Conservation (phyloP, 2,113 vertebrate genomes). For the Spheniscus mendiculus region DNA sequence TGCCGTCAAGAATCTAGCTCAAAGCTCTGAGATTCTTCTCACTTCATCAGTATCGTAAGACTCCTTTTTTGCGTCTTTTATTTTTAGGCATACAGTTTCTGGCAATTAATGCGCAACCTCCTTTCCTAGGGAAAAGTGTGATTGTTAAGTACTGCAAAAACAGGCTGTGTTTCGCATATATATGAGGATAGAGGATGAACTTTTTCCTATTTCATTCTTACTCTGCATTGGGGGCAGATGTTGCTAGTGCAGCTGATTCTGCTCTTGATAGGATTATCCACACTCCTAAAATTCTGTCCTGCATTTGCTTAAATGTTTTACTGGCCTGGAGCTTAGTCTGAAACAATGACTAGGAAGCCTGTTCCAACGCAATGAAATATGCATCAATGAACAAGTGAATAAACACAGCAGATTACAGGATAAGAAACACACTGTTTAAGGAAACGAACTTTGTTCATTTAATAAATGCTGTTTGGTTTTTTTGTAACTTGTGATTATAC, state of each 20-base stretch:
- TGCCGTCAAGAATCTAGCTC: slow-evolving; percentile 61
- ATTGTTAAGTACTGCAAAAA: slow-evolving; percentile 15
- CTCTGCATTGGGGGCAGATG: neutral
- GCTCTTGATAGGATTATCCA: neutral
- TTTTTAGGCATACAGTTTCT: slow-evolving; percentile 49
- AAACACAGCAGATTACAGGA: neutral
- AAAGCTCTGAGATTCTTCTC: slow-evolving; percentile 62
- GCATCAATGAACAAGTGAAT: slow-evolving; percentile 8
- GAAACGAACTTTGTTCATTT: slow-evolving; percentile 28
- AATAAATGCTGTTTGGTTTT: slow-evolving; percentile 1
- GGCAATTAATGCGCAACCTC: slow-evolving; percentile 32
- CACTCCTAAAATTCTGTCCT: neutral
- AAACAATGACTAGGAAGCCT: neutral
- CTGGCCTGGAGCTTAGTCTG: neutral
- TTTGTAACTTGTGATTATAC: neutral
- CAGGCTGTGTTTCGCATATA: neutral
- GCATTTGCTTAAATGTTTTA: neutral
- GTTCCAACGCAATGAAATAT: slow-evolving; percentile 2
- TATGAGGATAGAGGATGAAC: slow-evolving; percentile 32
- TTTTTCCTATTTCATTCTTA: neutral
- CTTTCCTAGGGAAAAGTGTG: slow-evolving; percentile 1
- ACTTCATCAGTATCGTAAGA: slow-evolving; percentile 54
- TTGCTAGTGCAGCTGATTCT: neutral
- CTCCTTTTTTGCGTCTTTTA: slow-evolving; percentile 59
- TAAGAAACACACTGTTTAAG: neutral